A percentile compares a stretch with the other conserved stretches of the same genome.
phyloP scores from a whole-genome alignment of 2,797 vertebrate genomes.

The Anableps anableps region DNA sequence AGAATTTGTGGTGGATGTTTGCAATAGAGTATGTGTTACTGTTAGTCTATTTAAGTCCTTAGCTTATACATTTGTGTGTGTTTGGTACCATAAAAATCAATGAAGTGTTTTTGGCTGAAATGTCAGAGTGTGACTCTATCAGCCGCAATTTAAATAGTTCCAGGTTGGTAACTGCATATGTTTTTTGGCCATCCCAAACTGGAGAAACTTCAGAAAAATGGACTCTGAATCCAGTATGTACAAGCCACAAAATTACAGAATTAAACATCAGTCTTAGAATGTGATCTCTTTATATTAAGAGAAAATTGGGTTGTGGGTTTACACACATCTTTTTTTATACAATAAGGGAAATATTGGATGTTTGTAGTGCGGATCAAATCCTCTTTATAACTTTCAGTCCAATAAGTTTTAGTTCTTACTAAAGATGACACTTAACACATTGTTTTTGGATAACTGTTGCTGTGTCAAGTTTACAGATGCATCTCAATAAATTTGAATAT shows the following conservation, averaged over 20 bases:
- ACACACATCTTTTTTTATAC: not conserved
- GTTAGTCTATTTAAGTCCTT: conserved; percentile 12
- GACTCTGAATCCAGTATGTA: conserved; percentile 49
- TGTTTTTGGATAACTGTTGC: not conserved
- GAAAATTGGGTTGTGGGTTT: not conserved
- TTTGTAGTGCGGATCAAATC: not conserved
- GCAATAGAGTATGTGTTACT: conserved; percentile 10
- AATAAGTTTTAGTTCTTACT: not conserved
- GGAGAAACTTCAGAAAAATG: conserved; percentile 58
- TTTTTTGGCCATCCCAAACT: conserved; percentile 60
- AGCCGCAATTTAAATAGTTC: conserved; percentile 48
- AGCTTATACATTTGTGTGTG: conserved; percentile 7
- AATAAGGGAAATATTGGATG: not conserved
- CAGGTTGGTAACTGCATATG: conserved; percentile 44
- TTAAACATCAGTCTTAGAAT: not conserved
- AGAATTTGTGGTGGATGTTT: conserved; percentile 8
- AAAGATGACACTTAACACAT: not conserved
- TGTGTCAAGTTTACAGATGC: not conserved
- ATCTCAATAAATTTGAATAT: not conserved
- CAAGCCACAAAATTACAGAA: conserved; percentile 26
- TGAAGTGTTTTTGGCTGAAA: conserved; percentile 71
- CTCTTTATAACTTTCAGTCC: not conserved
- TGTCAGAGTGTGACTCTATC: conserved; percentile 53
- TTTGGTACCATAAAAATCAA: conserved; percentile 42
- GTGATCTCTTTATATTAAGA: not conserved